Base-by-base conservation (phyloP, 2,888 invertebrate species). In the Alviniconcha strummeri region DNA sequence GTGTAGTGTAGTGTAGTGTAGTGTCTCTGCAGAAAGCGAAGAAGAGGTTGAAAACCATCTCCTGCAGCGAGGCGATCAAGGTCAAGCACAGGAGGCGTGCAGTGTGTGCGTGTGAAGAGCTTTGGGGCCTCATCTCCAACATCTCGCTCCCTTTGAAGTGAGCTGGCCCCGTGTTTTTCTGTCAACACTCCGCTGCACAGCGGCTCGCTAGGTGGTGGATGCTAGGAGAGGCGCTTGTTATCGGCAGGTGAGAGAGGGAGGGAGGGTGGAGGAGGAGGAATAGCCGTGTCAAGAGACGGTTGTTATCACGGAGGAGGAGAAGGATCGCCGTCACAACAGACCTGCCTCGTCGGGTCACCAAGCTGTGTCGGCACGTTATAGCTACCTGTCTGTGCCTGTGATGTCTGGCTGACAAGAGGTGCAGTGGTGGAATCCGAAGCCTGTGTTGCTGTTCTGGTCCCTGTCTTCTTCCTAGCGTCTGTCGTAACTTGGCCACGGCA, bases 91-190 rank as follows among this genome's bases (percentile, higher is more conserved):
- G 36, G 36, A 36, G 36, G 36, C 36, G 36, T 36, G 36, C 36
- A 36, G 36, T 36, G 36, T 36, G 36, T 36, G 36, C 36, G 36
- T 36, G 36, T 36, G 36, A 36, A 36, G 36, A 36, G 0, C 36
- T 36, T 36, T 36, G 36, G 15, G 64, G 64, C 64, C 64, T 64
- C 6, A 52, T 55, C 36, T 15, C 17, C 17, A 13, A 9, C 55
- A 13, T 55, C 75, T 75, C 17, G 8, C 13, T 54, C 15, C 75
- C 75, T 75, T 75, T 75, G 75, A 75, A 75, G 75, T 75, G 54
- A 13, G 75, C 13, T 9, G 55, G 75, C 54, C 17, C 75, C 7
- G 55, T 75, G 75, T 75, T 75, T 75, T 36, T 54, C 75, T 55
- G 6, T 75, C 75, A 75, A 75, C 75, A 55, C 75, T 9, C 55